Base-by-base conservation (phyloP, 1,140 invertebrate species). In the Ips typographus region DNA sequence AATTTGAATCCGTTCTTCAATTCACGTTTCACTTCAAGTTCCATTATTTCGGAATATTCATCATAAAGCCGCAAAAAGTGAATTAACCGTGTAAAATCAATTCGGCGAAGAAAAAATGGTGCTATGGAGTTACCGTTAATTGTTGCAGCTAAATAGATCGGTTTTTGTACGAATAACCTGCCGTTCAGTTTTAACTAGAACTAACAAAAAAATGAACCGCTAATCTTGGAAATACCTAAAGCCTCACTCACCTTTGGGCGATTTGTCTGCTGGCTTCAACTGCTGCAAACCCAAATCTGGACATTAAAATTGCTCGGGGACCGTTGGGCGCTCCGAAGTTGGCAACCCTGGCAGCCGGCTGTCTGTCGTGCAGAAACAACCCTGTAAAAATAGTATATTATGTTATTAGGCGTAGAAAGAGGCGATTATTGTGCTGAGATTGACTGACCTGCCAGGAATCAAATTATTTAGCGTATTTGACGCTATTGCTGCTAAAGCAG, bases 271-370 rank as follows among this genome's bases (percentile, higher is more conserved):
- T 83, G 0, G 89, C 87, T 75, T 90, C 86, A 1, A 91, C 79
- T 0, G 87, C 83, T 0, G 90, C 90, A 74, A 89, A 91, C 1
- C 89, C 90, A 66, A 86, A 89, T 73, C 82, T 82, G n/a, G 90
- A 85, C 53, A 89, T 83, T 42, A 83, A 80, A 65, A 84, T 84
- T 1, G 88, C 85, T 72, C 86, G 85, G 49, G 86, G 83, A 1
- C 85, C 85, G 22, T n/a, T 61, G 49, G 90, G 90, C 55, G 85
- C 84, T 76, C 91, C 91, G 81, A 92, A 91, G 2, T 87, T 85
- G 2, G 90, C 90, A 40, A 92, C 85, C 76, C 86, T 89, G n/a
- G 83, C 82, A 1, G 89, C 90, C n/a, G 90, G 90, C 75, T 91
- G 86, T 63, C 86, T 85, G 22, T 82, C 78, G 8, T 84, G 81